Percentiles rank a stretch among this genome's conserved stretches.
Conservation (phyloP, 2,113 vertebrate species). For the Datnioides undecimradiatus region DNA sequence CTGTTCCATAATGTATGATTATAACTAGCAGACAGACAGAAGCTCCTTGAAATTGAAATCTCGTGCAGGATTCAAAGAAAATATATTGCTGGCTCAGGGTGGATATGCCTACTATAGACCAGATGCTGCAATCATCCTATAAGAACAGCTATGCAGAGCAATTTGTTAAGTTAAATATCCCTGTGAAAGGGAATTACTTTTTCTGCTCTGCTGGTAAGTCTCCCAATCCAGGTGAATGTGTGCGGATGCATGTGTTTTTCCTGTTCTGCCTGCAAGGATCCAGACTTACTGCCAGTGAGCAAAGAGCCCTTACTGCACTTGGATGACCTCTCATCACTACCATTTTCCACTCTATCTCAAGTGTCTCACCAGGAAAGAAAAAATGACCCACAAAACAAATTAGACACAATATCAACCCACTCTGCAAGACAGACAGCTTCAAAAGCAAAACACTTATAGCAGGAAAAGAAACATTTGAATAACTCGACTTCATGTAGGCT, state of each 20-base stretch:
- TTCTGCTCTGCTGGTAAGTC: conserved; percentile 35
- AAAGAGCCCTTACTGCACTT: conserved; percentile 61
- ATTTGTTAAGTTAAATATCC: conserved; percentile 57
- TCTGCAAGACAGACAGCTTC: neutral
- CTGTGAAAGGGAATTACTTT: conserved; percentile 34
- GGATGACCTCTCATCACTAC: conserved; percentile 72
- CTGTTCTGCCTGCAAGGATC: conserved; percentile 26
- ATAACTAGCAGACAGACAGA: conserved; percentile 58
- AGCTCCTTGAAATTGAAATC: conserved; percentile 81
- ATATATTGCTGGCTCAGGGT: conserved; percentile 62
- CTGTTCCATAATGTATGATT: conserved; percentile 63
- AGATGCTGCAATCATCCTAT: conserved; percentile 56
- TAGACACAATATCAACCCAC: conserved; percentile 44
- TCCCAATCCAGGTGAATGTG: conserved; percentile 47
- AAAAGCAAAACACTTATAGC: neutral
- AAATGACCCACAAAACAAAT: conserved; percentile 51
- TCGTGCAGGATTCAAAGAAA: conserved; percentile 65
- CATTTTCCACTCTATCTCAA: conserved; percentile 62
- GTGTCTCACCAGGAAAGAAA: conserved; percentile 31
- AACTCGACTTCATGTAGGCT: neutral
- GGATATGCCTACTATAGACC: conserved; percentile 28
- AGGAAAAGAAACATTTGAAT: neutral
- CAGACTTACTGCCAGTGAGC: conserved; percentile 40
- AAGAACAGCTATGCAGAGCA: conserved; percentile 54
- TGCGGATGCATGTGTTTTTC: conserved; percentile 17